Base-by-base conservation (phyloP, 2,888 invertebrate genomes). In the Dilophus febrilis region DNA sequence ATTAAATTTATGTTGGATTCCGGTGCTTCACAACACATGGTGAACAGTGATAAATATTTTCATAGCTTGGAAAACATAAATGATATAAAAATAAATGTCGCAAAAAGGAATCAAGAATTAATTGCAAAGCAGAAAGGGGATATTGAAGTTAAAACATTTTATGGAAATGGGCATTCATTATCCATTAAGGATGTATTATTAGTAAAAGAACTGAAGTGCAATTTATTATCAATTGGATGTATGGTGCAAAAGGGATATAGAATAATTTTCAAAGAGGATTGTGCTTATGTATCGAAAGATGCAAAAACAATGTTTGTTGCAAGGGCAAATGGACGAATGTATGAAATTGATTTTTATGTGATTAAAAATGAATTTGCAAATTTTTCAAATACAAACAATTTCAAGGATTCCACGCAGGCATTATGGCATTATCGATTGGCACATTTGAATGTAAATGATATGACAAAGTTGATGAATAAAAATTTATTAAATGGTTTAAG, bases 1-100 rank as follows among this genome's bases (percentile, higher is more conserved):
- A 34, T 34, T n/a, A 34, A 17, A 34, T 34, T 34, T n/a, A 12
- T 18, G 4, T 34, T 34, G 19, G 34, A 34, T 18, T 34, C 34
- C 5, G 34, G 34, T 34, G 34, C 34, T 7, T 10, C 34, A 4
- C 8, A 18, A 8, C 34, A 17, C 8, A 34, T 34, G 34, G 34
- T n/a, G 16, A 34, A 34, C 7, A 17, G 13, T 18, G 11, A 4
- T 12, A 7, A 17, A 3, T 17, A 18, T 19, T 34, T 34, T 19
- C 11, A 18, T 5, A 8, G 6, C 11, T 5, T 34, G 18, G 12
- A 3, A 11, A 4, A 5, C 10, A 34, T 12, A 18, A 19, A 17
- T 7, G 12, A 19, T 7, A 18, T 34, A 18, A 19, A 17, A 4
- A 34, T 34, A 12, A 11, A 10, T 7, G 17, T 34, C 5, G 34